phyloP scores from a whole-genome alignment of 2,113 vertebrate genomes.

The Neomonachus schauinslandi region DNA sequence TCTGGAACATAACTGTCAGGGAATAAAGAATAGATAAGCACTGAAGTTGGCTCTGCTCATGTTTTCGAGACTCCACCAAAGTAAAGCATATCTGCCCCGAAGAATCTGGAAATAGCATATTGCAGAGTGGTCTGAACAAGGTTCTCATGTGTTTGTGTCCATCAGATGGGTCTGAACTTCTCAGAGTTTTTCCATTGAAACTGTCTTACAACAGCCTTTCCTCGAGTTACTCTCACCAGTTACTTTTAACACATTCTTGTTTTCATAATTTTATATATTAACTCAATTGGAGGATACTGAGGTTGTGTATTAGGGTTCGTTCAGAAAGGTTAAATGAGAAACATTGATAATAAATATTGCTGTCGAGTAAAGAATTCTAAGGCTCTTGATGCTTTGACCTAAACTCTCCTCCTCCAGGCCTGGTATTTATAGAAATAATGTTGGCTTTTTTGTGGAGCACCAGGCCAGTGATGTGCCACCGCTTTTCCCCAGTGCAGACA shows the following conservation, averaged over 20 bases:
- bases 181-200: slow-evolving; percentile 2
- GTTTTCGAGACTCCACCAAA: background rate
- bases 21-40: slow-evolving; percentile 22
- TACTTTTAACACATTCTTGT: too few relatives aligned
- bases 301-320: background rate
- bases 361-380: background rate
- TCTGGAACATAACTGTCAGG: background rate
- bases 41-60: background rate
- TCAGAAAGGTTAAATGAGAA: background rate
- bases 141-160: background rate
- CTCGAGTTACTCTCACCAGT: background rate
- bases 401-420: background rate
- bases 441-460: background rate
- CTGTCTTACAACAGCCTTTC: background rate
- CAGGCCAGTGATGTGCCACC: background rate
- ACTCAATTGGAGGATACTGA: background rate
- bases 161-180: background rate
- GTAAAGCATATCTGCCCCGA: background rate
- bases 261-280: slow-evolving; percentile 24
- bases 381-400: background rate
- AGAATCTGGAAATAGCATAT: background rate
- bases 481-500: background rate
- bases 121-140: background rate
- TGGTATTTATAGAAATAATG: background rate
- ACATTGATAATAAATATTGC: background rate